Base-by-base conservation (phyloP, 2,888 invertebrate species). In the Pyrrhia umbra region DNA sequence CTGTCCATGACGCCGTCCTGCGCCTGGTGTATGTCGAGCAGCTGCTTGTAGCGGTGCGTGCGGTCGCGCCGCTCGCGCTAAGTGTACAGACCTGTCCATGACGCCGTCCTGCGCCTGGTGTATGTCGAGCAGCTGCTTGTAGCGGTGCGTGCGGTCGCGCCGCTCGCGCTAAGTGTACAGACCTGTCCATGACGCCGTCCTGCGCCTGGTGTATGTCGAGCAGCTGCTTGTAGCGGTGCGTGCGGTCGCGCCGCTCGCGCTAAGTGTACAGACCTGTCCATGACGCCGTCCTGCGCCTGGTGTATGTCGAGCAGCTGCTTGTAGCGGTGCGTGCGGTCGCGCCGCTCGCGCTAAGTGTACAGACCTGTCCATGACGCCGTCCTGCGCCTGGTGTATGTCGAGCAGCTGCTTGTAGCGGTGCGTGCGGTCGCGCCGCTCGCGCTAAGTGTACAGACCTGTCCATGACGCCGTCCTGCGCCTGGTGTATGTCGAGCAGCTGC, bases 1-100 rank as follows among this genome's bases (percentile, higher is more conserved):
- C 96, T 96, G 90, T 99, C 99, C 98, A 99, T 99, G 15, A 99
- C 99, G 56, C 99, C 99, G 87, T 99, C 98, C 89, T 99, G 98
- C 43, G 98, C 97, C 3, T 97, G 97, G 84, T 98, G 98, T 96
- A 99, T 98, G 86, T 99, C 98, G n/a, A 99, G 97, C 27, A 99
- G 95, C 86, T 98, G 97, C 82, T 97, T 96, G 92, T 98, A 98
- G 34, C 97, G 95, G 27, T 39, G 51, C 16, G 10, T 21, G n/a
- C 34, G 34, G 34, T 34, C 34, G 13, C 34, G 13, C 13, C n/a
- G n/a, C n/a, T n/a, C n/a, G n/a, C n/a, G n/a, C n/a, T n/a, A n/a
- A n/a, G n/a, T n/a, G n/a, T n/a, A n/a, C 13, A 0, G 13, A 95
- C 96, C 96, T 96, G 90, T 99, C 99, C 98, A 99, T 99, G 15